Conservation (phyloP, 2,113 vertebrate species). For the Aegotheles bennettii region DNA sequence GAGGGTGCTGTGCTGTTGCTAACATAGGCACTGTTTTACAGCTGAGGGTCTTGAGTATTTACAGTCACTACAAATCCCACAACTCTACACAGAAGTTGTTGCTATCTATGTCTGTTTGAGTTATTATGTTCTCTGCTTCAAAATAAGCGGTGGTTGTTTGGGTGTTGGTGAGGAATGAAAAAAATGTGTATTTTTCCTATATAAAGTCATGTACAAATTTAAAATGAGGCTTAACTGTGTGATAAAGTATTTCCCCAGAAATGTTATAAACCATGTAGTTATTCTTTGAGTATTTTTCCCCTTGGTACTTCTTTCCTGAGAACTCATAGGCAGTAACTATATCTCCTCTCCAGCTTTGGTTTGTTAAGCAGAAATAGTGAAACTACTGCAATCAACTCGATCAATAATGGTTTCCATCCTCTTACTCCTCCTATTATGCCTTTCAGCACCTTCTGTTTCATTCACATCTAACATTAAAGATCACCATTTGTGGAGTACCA, state of each 20-base stretch:
- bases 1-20: neutral
- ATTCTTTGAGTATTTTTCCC: neutral
- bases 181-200: neutral
- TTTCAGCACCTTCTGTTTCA: neutral
- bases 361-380: neutral
- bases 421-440: rapidly evolving
- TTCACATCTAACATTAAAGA: neutral
- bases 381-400: neutral
- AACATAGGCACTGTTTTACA: neutral
- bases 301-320: neutral
- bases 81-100: neutral
- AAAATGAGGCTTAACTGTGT: neutral
- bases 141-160: neutral
- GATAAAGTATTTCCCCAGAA: neutral
- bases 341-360: neutral
- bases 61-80: neutral
- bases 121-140: neutral
- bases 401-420: neutral
- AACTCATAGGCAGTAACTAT: neutral
- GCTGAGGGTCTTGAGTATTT: neutral
- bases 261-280: neutral
- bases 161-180: neutral
- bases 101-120: neutral
- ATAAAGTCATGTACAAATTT: neutral
- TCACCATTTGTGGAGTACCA: neutral